Percentiles rank a stretch among this genome's conserved stretches.
Conservation (phyloP, 2,113 vertebrate genomes). For the Condylura cristata region DNA sequence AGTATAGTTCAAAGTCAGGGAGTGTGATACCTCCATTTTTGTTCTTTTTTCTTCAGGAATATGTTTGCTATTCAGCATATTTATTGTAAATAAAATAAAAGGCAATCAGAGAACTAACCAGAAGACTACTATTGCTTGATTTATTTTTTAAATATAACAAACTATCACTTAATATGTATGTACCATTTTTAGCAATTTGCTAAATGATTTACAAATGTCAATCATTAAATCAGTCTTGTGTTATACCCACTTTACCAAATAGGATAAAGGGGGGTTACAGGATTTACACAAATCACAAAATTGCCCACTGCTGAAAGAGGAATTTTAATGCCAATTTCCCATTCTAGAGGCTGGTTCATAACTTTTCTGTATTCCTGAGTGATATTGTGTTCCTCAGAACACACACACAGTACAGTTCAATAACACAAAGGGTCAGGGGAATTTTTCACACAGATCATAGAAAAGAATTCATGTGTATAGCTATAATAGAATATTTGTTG, state of each 20-base stretch:
- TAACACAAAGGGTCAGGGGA: accelerated
- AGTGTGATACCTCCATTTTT: too few relatives aligned
- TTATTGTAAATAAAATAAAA: not conserved
- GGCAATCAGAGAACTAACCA: not conserved
- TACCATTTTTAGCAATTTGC: not conserved
- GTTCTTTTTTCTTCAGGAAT: too few relatives aligned
- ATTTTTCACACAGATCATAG: not conserved
- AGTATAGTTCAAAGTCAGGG: too few relatives aligned
- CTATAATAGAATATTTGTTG: not conserved
- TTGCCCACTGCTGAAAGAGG: not conserved
- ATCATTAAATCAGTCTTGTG: not conserved
- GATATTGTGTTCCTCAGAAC: not conserved
- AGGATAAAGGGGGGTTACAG: not conserved
- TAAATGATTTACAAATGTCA: not conserved
- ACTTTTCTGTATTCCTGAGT: not conserved
- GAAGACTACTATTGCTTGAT: not conserved
- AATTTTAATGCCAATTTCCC: not conserved
- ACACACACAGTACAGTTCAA: not conserved
- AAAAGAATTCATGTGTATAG: not conserved
- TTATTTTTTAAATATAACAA: not conserved
- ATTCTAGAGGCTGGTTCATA: not conserved
- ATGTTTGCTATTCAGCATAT: not conserved
- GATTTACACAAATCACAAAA: not conserved
- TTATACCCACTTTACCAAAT: not conserved
- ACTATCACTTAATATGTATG: not conserved